Conservation (phyloP, 2,113 vertebrate species). For the Misgurnus anguillicaudatus region DNA sequence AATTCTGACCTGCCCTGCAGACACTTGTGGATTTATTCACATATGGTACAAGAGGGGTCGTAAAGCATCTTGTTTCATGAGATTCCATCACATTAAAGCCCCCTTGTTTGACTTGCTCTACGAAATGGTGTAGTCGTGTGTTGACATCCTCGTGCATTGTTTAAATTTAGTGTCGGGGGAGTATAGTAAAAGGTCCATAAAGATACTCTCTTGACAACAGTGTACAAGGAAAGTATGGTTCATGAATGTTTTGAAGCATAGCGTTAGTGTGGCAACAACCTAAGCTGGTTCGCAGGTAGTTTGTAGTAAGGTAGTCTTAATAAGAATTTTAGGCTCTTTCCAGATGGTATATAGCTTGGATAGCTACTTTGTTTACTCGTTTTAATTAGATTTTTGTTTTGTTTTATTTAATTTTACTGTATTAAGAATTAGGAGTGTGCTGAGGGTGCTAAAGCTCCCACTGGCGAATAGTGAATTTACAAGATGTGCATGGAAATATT, state of each 20-base stretch:
- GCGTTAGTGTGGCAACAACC: neutral
- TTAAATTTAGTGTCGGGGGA: conserved; percentile 21
- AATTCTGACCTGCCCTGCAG: conserved; percentile 50
- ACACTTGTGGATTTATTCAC: conserved; percentile 48
- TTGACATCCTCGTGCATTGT: neutral
- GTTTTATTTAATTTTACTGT: neutral
- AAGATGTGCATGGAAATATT: conserved; percentile 3
- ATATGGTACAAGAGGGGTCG: conserved; percentile 17
- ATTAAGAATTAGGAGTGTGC: neutral
- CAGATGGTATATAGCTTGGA: too few species aligned
- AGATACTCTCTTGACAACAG: conserved; percentile 25
- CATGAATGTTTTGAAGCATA: neutral
- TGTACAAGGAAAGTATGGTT: conserved; percentile 1
- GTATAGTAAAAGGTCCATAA: conserved; percentile 22
- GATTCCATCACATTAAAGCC: conserved; percentile 37
- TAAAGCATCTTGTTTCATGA: conserved; percentile 42
- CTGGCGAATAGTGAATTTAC: neutral
- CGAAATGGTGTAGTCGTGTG: conserved; percentile 21
- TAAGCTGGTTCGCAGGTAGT: neutral
- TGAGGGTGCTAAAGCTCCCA: neutral
- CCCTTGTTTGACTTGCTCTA: conserved; percentile 46
- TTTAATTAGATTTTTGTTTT: too few species aligned
- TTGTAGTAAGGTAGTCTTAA: too few species aligned
- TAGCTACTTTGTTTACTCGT: too few species aligned
- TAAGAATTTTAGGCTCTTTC: too few species aligned